phyloP scores from a whole-genome alignment of 2,888 invertebrate species.

The Andrena fulva region DNA sequence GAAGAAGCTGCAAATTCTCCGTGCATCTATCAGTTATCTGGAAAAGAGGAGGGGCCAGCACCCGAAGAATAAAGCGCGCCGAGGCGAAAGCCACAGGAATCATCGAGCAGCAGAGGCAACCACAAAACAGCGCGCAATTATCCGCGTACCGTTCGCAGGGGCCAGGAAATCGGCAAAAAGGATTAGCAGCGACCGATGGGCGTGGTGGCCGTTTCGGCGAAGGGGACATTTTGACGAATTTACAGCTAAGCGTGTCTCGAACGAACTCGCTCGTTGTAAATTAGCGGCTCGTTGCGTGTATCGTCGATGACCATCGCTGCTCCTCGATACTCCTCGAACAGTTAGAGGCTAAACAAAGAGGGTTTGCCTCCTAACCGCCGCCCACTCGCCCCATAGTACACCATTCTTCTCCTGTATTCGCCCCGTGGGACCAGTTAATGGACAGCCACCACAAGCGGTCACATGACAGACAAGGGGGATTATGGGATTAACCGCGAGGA shows the following conservation, averaged over 20 bases:
- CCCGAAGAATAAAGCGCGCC: background rate
- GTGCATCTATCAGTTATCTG: background rate
- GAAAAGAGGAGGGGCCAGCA: background rate
- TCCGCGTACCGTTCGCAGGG: background rate
- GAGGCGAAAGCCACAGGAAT: background rate
- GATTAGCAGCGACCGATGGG: slow-evolving; percentile 11
- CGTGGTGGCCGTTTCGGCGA: slow-evolving; percentile 1
- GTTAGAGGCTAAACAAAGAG: background rate
- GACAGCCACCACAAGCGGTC: slow-evolving; percentile 34
- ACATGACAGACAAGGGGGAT: slow-evolving; percentile 49
- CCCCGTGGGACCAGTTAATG: slow-evolving; percentile 52
- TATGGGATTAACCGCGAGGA: slow-evolving; percentile 61
- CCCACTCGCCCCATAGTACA: slow-evolving; percentile 11
- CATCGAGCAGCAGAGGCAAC: background rate
- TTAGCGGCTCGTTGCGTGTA: slow-evolving; percentile 4
- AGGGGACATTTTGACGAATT: slow-evolving; percentile 32
- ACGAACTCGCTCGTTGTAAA: slow-evolving; percentile 2
- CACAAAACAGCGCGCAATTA: background rate
- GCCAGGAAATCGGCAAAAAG: slow-evolving; percentile 26
- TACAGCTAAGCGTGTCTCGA: slow-evolving; percentile 13
- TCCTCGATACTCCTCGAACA: background rate
- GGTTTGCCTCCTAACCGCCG: background rate
- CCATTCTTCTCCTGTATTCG: background rate
- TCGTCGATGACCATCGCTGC: background rate
- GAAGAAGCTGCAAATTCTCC: background rate